These are phyloP conservation scores for Corythaeola cristata DNA, from an alignment of 2,113 vertebrate species.

Conservation along the genomic window DNA sequence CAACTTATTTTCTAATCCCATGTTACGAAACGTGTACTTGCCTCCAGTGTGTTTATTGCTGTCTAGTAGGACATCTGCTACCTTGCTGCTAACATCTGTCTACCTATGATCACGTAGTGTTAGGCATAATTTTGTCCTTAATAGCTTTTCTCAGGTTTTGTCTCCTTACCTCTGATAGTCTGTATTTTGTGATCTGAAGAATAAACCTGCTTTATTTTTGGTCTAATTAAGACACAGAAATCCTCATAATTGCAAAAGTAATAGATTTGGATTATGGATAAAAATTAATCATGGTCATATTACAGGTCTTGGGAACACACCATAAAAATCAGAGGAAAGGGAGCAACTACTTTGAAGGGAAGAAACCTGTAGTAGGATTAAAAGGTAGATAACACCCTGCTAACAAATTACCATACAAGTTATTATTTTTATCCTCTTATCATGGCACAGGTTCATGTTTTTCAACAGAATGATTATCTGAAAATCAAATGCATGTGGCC, in stretches of 20 bases:
- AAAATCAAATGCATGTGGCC: slow-evolving; percentile 15
- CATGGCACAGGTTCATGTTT: slow-evolving; percentile 4
- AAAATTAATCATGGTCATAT: neutral
- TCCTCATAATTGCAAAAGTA: neutral
- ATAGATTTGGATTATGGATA: neutral
- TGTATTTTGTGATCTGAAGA: neutral
- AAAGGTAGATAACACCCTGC: slow-evolving; percentile 4
- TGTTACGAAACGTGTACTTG: neutral
- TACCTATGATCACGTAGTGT: neutral
- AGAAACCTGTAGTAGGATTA: slow-evolving; percentile 9
- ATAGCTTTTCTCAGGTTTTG: slow-evolving; percentile 23
- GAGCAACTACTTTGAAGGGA: neutral
- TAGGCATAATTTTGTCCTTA: slow-evolving; percentile 47
- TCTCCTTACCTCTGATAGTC: neutral
- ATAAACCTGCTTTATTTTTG: neutral
- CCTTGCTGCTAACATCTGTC: slow-evolving; percentile 60
- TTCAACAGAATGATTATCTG: slow-evolving; percentile 29
- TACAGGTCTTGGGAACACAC: neutral
- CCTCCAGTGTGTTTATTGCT: slow-evolving; percentile 50
- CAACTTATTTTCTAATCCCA: neutral
- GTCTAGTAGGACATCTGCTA: slow-evolving; percentile 61
- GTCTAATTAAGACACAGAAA: slow-evolving; percentile 30
- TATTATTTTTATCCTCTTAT: neutral
- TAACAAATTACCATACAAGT: slow-evolving; percentile 9
- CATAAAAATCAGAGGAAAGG: neutral